Base-by-base conservation (phyloP, 92 coral and sea anemone genomes). In the Montipora capitata region DNA sequence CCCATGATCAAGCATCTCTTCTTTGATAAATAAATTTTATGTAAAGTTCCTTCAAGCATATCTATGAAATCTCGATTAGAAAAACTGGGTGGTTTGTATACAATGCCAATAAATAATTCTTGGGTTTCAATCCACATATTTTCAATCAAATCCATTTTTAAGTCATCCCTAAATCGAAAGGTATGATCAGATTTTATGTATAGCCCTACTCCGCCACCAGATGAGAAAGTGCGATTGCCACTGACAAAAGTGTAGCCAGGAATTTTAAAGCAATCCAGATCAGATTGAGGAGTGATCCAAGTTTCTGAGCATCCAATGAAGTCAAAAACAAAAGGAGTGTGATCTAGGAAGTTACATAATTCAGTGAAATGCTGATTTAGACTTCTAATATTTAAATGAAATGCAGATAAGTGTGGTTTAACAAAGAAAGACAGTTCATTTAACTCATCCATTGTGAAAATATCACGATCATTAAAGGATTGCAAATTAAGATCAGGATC, bases 41-140 rank as follows among this genome's bases (percentile, higher is more conserved):
- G 90, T 40, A 86, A 65, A 40, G 44, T 64, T 11, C 78, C 77
- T 43, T 87, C 74, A 14, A 87, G 49, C 59, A 59, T 78, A 69
- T 68, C 82, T 27, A 88, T 40, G 40, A 80, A 73, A 35, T 88
- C 87, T 3, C 85, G 74, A 39, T 78, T 78, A 0, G 91, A 79
- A 16, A 67, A 41, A 71, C 41, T 15, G n/a, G 86, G 86, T 44
- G 91, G 91, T 58, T 80, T 80, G 40, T 88, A 88, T 39, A 80
- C 4, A 4, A 73, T 61, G 4, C 91, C 91, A 59, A 88, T 15
- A 18, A 80, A 40, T 64, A 80, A 13, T 59, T 74, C 13, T 6
- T 88, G 52, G 6, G 87, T 81, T 72, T 88, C 92, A 2, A 81
- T 59, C 92, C 92, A 88, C 13, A 88, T 10, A 68, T 88, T 88